Conservation (phyloP, 2,113 vertebrate genomes). For the Carettochelys insculpta region DNA sequence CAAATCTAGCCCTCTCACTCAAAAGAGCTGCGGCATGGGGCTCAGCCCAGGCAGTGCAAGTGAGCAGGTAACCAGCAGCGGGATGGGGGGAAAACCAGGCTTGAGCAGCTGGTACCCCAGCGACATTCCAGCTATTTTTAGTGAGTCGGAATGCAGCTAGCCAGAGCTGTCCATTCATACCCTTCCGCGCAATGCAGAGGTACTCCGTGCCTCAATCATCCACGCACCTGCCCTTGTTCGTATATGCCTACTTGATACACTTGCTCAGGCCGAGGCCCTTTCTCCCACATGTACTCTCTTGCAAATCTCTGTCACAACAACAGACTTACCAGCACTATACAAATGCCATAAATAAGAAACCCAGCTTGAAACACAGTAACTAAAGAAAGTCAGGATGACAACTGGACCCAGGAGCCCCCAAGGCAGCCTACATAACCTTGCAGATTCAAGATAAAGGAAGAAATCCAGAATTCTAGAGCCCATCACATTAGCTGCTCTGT, state of each 20-base stretch:
- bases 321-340: background rate
- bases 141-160: background rate
- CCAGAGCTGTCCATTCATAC: background rate
- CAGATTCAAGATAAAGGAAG: background rate
- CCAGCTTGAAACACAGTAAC: background rate
- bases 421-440: background rate
- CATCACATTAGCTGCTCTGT: background rate
- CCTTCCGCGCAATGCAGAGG: background rate
- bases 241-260: background rate
- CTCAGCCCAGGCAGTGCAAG: background rate
- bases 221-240: rapidly evolving
- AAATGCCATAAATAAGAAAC: background rate
- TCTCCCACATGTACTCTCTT: background rate
- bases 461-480: background rate
- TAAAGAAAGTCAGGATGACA: background rate
- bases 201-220: background rate
- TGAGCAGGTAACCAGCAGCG: background rate
- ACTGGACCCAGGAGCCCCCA: background rate
- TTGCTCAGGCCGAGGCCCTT: background rate
- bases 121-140: background rate
- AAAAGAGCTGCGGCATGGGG: background rate
- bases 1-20: background rate
- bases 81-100: too few species aligned
- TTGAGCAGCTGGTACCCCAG: background rate
- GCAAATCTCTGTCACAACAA: background rate